phyloP scores from a whole-genome alignment of 2,888 invertebrate genomes.

The Catocala fraxini region DNA sequence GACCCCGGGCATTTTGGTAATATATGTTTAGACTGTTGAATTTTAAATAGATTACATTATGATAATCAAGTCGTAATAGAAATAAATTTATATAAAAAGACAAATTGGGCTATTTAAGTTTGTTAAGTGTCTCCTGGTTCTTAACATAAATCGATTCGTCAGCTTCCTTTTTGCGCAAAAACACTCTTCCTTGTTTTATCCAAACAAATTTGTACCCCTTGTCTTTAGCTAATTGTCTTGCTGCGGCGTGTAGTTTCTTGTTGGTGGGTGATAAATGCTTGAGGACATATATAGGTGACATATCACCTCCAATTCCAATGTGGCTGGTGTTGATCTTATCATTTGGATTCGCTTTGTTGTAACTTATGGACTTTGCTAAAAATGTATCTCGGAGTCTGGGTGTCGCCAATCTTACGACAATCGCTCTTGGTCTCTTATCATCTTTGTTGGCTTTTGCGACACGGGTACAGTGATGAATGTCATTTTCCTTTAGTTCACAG shows the following conservation, averaged over 20 bases:
- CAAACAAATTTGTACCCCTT: constrained; percentile 8
- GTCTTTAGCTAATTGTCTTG: neutral
- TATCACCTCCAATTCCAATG: constrained; percentile 16
- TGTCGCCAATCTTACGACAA: constrained; percentile 10
- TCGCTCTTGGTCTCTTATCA: constrained; percentile 7
- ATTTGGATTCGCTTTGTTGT: constrained; percentile 7
- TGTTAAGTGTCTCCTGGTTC: constrained; percentile 3
- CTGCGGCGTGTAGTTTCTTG: constrained; percentile 18
- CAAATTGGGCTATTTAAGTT: neutral
- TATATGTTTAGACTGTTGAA: constrained; percentile 5
- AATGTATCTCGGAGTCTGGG: constrained; percentile 14
- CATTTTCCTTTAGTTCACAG: constrained; percentile 5
- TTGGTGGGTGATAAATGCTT: constrained; percentile 19
- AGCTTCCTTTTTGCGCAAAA: constrained; percentile 6
- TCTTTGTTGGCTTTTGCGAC: constrained; percentile 5
- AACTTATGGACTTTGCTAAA: constrained; percentile 6
- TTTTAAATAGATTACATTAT: neutral
- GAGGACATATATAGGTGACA: constrained; percentile 12
- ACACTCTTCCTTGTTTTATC: constrained; percentile 5
- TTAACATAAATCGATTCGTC: constrained; percentile 7
- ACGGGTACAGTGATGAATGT: constrained; percentile 8
- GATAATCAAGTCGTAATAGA: neutral
- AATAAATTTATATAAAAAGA: neutral
- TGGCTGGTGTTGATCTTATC: constrained; percentile 12
- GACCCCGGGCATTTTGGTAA: constrained; percentile 8